A percentile compares a stretch with the other conserved stretches of the same genome.
Evolutionary conservation across 2,888 invertebrate species (phyloP).

Genomic region (Monopis laevigella): DNA sequence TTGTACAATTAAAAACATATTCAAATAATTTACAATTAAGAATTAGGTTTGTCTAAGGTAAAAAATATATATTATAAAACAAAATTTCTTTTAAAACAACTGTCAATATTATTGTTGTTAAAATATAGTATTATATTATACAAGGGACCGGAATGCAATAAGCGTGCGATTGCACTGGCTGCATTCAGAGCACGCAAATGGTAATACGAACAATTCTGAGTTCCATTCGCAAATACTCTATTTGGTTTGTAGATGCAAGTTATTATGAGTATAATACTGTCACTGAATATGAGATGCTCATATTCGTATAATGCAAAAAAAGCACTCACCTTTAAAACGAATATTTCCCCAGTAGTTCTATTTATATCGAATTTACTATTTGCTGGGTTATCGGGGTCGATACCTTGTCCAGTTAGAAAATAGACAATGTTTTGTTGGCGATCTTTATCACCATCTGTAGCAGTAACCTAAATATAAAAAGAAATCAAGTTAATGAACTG

Average conservation of each 20-base stretch:
- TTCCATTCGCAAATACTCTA: conserved; percentile 1
- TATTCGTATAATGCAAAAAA: not conserved
- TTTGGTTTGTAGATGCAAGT: conserved; percentile 1
- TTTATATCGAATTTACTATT: conserved; percentile 98
- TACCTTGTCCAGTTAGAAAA: conserved; percentile 94
- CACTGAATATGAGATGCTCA: not conserved
- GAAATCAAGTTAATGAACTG: no score
- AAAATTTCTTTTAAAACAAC: not conserved
- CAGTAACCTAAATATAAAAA: conserved; percentile 78
- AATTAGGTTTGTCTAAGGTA: no score
- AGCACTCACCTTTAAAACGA: conserved; percentile 85
- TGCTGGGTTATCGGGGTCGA: conserved; percentile 93
- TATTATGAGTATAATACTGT: conserved; percentile 3
- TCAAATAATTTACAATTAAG: no score
- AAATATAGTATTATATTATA: no score
- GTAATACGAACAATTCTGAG: conserved; percentile 5
- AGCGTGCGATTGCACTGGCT: conserved; percentile 38
- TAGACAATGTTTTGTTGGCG: conserved; percentile 95
- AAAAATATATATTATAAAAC: no score
- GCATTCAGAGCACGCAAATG: conserved; percentile 33
- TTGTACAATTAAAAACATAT: not conserved
- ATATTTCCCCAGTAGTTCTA: conserved; percentile 94
- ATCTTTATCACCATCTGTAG: conserved; percentile 95
- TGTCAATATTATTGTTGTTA: not conserved
- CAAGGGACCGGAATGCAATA: conserved; percentile 32